Evolutionary conservation across 2,113 vertebrate species (phyloP).

Genomic region (Butastur rufipennis): DNA sequence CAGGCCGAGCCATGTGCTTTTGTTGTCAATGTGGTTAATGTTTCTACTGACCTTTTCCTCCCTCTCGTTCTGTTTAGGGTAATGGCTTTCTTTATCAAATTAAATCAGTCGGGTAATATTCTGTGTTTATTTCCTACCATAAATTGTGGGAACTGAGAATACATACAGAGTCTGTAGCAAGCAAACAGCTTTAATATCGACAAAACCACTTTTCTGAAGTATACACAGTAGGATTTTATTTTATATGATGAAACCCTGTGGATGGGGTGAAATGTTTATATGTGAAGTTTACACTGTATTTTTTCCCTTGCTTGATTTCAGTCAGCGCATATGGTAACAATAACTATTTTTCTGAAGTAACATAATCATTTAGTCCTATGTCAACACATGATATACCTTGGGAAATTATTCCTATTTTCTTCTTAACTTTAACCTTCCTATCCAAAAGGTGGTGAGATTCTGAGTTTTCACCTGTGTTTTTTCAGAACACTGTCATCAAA

Average conservation of each 20-base stretch:
- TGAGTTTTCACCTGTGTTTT: background rate
- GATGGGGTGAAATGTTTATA: background rate
- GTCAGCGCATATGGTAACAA: rapidly evolving
- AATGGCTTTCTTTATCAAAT: background rate
- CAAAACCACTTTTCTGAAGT: background rate
- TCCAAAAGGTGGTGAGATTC: background rate
- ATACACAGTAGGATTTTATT: background rate
- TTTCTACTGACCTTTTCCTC: background rate
- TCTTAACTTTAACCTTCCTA: background rate
- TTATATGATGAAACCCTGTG: background rate
- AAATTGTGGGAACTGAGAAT: background rate
- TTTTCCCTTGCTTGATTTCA: background rate
- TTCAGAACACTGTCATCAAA: background rate
- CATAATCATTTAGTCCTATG: background rate
- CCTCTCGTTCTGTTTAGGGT: background rate
- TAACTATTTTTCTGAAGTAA: background rate
- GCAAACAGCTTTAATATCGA: background rate
- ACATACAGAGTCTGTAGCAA: background rate
- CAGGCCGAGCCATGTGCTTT: background rate
- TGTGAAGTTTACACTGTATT: background rate
- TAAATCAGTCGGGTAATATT: background rate
- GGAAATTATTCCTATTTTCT: background rate
- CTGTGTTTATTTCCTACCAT: background rate
- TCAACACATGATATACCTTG: background rate
- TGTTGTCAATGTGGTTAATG: background rate